phyloP scores from a whole-genome alignment of 2,113 vertebrate species.

The Heterochromis multidens region DNA sequence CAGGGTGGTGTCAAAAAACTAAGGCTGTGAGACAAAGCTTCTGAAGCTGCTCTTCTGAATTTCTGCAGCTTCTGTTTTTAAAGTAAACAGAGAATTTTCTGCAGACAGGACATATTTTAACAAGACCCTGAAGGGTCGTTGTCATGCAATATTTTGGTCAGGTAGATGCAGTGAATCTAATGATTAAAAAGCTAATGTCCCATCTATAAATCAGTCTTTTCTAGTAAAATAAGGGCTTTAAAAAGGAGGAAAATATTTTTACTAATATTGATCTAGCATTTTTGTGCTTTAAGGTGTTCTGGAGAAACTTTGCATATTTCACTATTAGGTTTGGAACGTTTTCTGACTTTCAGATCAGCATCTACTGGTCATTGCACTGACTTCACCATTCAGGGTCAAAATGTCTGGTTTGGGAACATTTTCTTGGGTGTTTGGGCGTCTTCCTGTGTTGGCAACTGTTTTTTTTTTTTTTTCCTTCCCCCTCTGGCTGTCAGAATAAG shows the following conservation, averaged over 20 bases:
- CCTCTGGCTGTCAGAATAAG: too few relatives aligned
- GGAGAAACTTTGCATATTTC: too few relatives aligned
- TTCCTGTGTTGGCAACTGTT: too few relatives aligned
- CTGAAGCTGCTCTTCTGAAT: neutral
- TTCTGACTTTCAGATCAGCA: too few relatives aligned
- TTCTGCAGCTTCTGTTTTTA: neutral
- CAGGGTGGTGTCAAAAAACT: too few relatives aligned
- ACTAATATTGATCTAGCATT: neutral
- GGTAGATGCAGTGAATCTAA: neutral
- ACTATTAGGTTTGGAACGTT: too few relatives aligned
- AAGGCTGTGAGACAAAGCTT: neutral
- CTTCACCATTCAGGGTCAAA: neutral
- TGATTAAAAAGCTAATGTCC: neutral
- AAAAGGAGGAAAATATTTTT: neutral
- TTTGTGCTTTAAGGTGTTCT: too few relatives aligned
- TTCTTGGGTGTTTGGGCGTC: too few relatives aligned
- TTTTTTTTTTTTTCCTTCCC: too few relatives aligned
- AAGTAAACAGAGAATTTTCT: neutral
- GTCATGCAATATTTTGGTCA: neutral
- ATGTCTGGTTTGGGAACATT: neutral
- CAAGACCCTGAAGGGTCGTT: neutral
- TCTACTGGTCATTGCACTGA: too few relatives aligned
- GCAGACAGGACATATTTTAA: neutral
- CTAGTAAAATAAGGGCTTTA: neutral
- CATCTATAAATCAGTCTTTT: neutral